Conservation (phyloP, 1,140 invertebrate species). For the Holotrichia oblita region DNA sequence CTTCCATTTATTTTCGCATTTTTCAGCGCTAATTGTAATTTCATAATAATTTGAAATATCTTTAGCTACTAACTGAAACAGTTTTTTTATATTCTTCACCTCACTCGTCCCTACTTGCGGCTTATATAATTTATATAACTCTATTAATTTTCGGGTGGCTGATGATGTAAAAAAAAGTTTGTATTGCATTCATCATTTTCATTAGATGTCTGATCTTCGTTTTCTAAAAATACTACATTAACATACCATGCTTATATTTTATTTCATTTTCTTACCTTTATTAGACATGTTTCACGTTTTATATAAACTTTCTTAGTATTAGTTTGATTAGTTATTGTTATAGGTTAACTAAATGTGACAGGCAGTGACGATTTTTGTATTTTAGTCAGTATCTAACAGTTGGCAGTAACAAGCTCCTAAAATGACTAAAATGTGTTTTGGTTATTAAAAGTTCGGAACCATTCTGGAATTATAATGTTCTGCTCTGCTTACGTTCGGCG, state of each 20-base stretch:
- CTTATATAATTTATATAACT: neutral
- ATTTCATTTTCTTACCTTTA: neutral
- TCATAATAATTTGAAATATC: conserved; percentile 12
- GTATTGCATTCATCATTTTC: neutral
- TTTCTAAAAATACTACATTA: neutral
- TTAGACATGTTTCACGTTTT: neutral
- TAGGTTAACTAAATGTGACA: too few species aligned
- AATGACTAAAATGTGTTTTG: too few species aligned
- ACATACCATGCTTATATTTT: neutral
- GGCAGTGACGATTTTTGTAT: too few species aligned
- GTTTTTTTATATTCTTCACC: neutral
- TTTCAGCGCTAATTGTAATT: neutral
- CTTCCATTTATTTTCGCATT: neutral
- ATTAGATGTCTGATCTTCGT: neutral
- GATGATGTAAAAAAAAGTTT: neutral
- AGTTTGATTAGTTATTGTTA: too few species aligned
- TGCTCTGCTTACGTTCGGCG: too few species aligned
- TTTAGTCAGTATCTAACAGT: too few species aligned
- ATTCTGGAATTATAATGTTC: too few species aligned
- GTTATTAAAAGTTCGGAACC: too few species aligned
- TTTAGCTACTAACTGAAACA: neutral
- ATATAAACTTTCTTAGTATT: neutral
- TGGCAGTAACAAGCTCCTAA: too few species aligned
- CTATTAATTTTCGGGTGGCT: neutral
- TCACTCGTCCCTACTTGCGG: neutral